A percentile compares a stretch with the other conserved stretches of the same genome.
These are phyloP conservation scores for Noctuana brunneofusca DNA, from an alignment of 2,888 invertebrate genomes.

Conservation along the genomic window DNA sequence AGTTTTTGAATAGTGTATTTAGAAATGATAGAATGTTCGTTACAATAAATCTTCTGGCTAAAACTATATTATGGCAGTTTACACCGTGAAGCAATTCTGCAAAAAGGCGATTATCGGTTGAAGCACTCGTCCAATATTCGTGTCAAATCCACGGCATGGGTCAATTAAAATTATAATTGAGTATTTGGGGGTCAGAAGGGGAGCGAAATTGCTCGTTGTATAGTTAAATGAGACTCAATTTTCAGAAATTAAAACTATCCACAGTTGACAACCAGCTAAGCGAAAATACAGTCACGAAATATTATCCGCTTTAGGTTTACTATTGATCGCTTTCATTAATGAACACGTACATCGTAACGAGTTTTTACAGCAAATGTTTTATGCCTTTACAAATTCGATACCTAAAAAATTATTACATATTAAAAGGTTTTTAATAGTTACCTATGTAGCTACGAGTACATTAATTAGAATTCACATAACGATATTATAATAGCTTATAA, in stretches of 20 bases:
- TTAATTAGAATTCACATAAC: no score
- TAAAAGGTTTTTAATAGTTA: no score
- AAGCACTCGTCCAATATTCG: conserved; percentile 50
- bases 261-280: conserved; percentile 24
- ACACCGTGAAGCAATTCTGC: conserved; percentile 23
- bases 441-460: no score
- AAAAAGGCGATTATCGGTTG: conserved; percentile 45
- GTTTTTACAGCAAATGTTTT: no score
- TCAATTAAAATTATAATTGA: conserved; percentile 77
- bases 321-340: not conserved
- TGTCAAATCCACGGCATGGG: conserved; percentile 65
- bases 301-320: not conserved
- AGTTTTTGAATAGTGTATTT: no score
- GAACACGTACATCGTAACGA: not conserved
- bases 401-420: no score
- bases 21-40: no score
- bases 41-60: not conserved
- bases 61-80: not conserved
- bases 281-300: conserved; percentile 4
- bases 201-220: conserved; percentile 41
- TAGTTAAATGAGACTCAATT: conserved; percentile 43
- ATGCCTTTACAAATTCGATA: no score
- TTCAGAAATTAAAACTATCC: conserved; percentile 41
- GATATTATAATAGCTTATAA: no score
- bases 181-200: conserved; percentile 52